Conservation (phyloP, 2,797 vertebrate species). For the Ciconia nigra region DNA sequence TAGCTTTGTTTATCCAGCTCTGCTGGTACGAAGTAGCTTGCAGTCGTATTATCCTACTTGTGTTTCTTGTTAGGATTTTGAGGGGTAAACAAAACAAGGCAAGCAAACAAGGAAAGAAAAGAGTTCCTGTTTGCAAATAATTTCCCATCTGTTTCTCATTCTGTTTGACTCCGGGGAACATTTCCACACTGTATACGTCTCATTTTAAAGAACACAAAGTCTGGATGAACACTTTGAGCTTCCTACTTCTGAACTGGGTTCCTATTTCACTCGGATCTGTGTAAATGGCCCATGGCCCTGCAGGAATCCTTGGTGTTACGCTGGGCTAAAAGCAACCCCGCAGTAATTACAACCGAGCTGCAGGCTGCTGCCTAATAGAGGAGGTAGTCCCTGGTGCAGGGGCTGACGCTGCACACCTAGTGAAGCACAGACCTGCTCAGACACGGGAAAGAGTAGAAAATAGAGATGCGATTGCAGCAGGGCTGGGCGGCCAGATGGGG, state of each 20-base stretch:
- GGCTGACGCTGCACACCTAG: not conserved
- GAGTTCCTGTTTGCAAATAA: conserved; percentile 53
- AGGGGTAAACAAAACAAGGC: conserved; percentile 55
- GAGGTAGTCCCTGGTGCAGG: not conserved
- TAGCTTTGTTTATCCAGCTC: not conserved
- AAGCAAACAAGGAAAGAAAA: conserved; percentile 6
- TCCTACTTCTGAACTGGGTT: not conserved
- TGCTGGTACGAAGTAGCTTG: not conserved
- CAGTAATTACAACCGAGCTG: not conserved
- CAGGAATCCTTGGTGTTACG: not conserved
- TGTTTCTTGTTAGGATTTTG: conserved; percentile 25
- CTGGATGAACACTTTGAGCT: not conserved
- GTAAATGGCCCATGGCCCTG: not conserved
- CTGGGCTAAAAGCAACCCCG: accelerated
- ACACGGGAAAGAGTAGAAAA: not conserved
- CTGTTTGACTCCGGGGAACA: not conserved
- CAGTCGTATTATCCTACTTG: not conserved
- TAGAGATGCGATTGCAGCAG: not conserved
- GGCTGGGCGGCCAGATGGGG: not conserved
- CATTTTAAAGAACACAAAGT: not conserved
- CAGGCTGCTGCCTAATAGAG: not conserved
- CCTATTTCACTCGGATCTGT: not conserved
- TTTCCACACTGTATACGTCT: not conserved
- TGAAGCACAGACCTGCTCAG: not conserved
- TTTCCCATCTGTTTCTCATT: conserved; percentile 67